Percentiles rank a stretch among this genome's conserved stretches.
Evolutionary conservation across 2,888 invertebrate species (phyloP).

Genomic region (Oligia fasciuncula): DNA sequence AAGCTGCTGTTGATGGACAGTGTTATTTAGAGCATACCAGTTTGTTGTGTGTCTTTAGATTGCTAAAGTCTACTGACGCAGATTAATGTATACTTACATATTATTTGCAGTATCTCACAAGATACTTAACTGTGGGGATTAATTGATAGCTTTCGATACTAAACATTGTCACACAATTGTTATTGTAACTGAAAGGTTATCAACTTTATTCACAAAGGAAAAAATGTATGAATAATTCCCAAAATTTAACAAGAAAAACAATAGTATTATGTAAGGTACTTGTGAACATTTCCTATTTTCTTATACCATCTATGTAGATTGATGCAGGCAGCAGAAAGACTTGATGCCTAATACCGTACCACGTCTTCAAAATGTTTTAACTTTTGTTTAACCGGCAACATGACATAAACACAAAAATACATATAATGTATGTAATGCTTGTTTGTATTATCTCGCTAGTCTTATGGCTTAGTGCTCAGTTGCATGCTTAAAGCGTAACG

Average conservation of each 20-base stretch:
- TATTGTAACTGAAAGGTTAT: not conserved
- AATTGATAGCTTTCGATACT: not conserved
- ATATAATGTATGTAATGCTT: not conserved
- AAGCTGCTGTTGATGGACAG: not conserved
- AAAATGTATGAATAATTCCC: not conserved
- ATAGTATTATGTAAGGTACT: not conserved
- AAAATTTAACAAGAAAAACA: no score
- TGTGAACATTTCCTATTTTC: not conserved
- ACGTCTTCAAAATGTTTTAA: not conserved
- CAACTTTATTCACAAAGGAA: not conserved
- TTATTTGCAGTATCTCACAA: not conserved
- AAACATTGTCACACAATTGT: not conserved
- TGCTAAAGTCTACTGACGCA: no score
- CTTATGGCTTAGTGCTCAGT: constrained; percentile 56
- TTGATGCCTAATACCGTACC: not conserved
- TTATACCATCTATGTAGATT: not conserved
- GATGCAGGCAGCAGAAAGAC: not conserved
- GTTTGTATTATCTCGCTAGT: constrained; percentile 25
- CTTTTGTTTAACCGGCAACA: not conserved
- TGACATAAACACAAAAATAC: no score
- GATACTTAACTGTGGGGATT: not conserved
- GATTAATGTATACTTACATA: not conserved
- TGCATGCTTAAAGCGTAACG: constrained; percentile 67
- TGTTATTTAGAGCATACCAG: not conserved
- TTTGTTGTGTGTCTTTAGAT: not conserved